phyloP scores from a whole-genome alignment of 2,888 invertebrate genomes.

The Himalopsyche anomala region DNA sequence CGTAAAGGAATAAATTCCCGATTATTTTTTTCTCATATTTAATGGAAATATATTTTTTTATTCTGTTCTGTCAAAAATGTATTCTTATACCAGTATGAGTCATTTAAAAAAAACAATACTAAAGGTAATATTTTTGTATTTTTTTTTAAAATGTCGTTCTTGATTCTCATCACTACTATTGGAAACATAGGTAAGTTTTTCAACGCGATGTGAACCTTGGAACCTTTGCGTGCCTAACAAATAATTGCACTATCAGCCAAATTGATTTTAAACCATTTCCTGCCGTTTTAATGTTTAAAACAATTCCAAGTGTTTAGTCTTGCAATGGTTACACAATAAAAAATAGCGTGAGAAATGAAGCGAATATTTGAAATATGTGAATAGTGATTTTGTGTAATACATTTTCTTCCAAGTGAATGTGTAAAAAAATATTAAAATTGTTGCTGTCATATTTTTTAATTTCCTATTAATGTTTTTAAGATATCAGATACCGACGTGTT shows the following conservation, averaged over 20 bases:
- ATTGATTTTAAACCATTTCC: slow-evolving; percentile 18
- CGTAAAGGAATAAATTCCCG: too few species aligned
- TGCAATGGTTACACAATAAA: neutral
- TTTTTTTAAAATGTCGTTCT: neutral
- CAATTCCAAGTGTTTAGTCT: neutral
- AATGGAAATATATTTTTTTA: too few species aligned
- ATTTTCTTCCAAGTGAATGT: too few species aligned
- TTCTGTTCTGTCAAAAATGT: too few species aligned
- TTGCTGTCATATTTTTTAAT: too few species aligned
- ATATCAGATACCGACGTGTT: too few species aligned
- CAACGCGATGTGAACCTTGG: slow-evolving; percentile 7
- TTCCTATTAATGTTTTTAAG: too few species aligned
- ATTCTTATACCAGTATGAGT: too few species aligned
- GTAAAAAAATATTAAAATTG: too few species aligned
- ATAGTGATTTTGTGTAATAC: neutral
- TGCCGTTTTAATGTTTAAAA: slow-evolving; percentile 6
- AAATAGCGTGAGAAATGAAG: slow-evolving; percentile 17
- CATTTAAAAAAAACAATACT: too few species aligned
- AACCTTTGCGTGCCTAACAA: slow-evolving; percentile 34
- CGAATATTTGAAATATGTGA: neutral
- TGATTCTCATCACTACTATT: slow-evolving; percentile 1
- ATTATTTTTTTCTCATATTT: too few species aligned
- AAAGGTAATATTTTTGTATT: too few species aligned
- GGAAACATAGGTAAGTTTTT: neutral
- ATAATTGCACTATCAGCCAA: slow-evolving; percentile 19